Evolutionary conservation across 2,113 vertebrate genomes (phyloP).

Genomic region (Datnioides undecimradiatus): DNA sequence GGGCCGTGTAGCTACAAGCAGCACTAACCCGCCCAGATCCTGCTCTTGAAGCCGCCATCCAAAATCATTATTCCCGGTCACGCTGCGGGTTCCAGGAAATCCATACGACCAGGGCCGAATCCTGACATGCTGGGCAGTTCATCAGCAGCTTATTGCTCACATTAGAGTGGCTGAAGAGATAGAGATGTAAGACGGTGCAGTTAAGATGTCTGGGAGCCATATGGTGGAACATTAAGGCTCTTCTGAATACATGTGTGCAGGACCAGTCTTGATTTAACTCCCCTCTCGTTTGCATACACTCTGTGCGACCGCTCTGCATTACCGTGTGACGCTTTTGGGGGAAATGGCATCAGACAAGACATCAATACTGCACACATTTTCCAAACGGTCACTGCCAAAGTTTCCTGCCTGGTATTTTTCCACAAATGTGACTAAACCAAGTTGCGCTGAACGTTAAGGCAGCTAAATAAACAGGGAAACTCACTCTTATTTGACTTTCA

Average conservation of each 20-base stretch:
- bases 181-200: background rate
- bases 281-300: background rate
- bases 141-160: slow-evolving; percentile 31
- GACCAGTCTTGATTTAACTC: background rate
- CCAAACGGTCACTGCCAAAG: background rate
- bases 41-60: slow-evolving; percentile 28
- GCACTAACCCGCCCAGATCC: slow-evolving; percentile 58
- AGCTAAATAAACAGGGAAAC: background rate
- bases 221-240: slow-evolving; percentile 1
- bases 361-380: slow-evolving; percentile 1
- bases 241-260: slow-evolving; percentile 1
- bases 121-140: slow-evolving; percentile 24
- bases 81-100: slow-evolving; percentile 53
- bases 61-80: slow-evolving; percentile 64
- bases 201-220: slow-evolving; percentile 18
- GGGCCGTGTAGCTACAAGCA: slow-evolving; percentile 63
- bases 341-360: background rate
- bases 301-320: background rate
- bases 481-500: background rate
- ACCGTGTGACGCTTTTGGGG: background rate
- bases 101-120: slow-evolving; percentile 28
- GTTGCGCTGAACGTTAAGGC: background rate
- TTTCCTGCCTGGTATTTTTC: background rate
- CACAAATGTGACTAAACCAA: background rate
- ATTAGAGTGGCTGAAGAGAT: slow-evolving; percentile 10